These are phyloP conservation scores for Pardalotus punctatus DNA, from an alignment of 2,113 vertebrate species.

Conservation along the genomic window DNA sequence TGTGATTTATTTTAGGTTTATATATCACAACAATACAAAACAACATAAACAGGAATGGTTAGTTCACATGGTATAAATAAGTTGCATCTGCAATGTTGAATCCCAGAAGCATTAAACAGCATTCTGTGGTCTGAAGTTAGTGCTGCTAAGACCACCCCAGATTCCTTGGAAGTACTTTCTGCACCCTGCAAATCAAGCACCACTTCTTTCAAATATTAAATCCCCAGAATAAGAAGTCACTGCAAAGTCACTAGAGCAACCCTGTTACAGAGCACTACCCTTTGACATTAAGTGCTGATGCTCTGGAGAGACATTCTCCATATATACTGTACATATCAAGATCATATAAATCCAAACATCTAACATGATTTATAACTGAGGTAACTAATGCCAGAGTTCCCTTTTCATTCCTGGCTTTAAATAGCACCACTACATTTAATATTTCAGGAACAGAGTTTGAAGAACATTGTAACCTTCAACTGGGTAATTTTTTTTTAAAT, in stretches of 20 bases:
- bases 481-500: background rate
- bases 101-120: background rate
- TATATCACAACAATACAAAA: background rate
- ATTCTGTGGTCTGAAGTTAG: background rate
- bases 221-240: background rate
- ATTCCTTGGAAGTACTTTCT: background rate
- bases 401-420: slow-evolving; percentile 56
- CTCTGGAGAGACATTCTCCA: background rate
- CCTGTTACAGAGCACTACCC: background rate
- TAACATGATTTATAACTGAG: slow-evolving; percentile 39
- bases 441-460: background rate
- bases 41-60: background rate
- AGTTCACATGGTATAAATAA: background rate
- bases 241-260: background rate
- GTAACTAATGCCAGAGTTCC: slow-evolving; percentile 42
- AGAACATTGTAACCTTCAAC: background rate
- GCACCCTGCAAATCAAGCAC: background rate
- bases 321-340: background rate
- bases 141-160: background rate
- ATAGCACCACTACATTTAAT: slow-evolving; percentile 34
- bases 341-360: slow-evolving; percentile 15
- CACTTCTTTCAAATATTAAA: background rate
- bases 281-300: slow-evolving; percentile 24
- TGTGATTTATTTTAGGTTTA: background rate
- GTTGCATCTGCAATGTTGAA: background rate